These are phyloP conservation scores for Nowickia ferox DNA, from an alignment of 2,888 invertebrate species.

Conservation along the genomic window DNA sequence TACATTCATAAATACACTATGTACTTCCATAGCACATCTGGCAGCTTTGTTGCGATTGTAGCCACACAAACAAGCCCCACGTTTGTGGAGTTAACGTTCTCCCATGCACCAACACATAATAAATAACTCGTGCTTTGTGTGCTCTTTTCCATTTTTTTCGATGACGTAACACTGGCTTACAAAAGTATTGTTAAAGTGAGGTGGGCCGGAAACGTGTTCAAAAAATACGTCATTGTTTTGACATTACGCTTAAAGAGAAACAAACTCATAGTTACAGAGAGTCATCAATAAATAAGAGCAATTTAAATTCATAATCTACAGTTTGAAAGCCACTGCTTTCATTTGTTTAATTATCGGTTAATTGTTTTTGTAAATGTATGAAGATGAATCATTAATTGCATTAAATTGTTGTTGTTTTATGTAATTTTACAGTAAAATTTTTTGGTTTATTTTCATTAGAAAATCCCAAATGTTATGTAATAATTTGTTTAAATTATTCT, in stretches of 20 bases:
- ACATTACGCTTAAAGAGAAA: constrained; percentile 30
- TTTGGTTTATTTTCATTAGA: constrained; percentile 3
- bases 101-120: background rate
- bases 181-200: constrained; percentile 62
- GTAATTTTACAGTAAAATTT: constrained; percentile 1
- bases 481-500: background rate
- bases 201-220: constrained; percentile 68
- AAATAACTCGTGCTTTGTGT: constrained; percentile 5
- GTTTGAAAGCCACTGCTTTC: constrained; percentile 13
- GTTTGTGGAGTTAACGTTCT: background rate
- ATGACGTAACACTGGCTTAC: constrained; percentile 51
- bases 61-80: background rate
- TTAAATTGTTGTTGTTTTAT: background rate
- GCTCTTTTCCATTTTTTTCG: constrained; percentile 31
- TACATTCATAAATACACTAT: background rate
- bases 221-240: constrained; percentile 60
- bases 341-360: constrained; percentile 19
- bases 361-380: background rate
- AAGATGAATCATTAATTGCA: constrained; percentile 40
- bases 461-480: constrained; percentile 25
- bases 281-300: no score
- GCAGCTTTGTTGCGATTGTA: background rate
- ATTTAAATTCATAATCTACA: background rate
- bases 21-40: background rate
- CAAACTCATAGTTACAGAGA: background rate